Conservation (phyloP, 35 echinoderm and acorn worm genomes). For the Acanthaster planci region DNA sequence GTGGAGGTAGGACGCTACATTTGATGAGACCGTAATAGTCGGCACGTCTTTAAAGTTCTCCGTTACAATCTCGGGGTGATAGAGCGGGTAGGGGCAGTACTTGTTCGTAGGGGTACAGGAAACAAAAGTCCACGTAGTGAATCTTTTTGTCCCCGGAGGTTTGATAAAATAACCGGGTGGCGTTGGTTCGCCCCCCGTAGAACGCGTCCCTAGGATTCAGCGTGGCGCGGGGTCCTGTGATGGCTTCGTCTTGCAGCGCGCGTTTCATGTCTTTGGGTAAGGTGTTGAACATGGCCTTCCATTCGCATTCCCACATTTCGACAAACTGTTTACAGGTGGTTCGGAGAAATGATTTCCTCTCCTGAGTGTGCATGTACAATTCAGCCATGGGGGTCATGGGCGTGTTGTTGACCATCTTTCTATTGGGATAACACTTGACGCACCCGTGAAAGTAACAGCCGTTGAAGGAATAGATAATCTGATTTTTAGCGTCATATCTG, state of each 20-base stretch:
- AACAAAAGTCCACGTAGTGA: constrained; percentile 50
- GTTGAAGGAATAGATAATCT: constrained; percentile 44
- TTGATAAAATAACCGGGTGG: constrained; percentile 44
- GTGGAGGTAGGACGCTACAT: constrained; percentile 47
- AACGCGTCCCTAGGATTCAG: constrained; percentile 59
- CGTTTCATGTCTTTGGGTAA: constrained; percentile 15
- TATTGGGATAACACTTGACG: constrained; percentile 35
- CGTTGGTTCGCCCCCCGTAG: constrained; percentile 71
- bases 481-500: constrained; percentile 10
- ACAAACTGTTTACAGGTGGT: too few relatives aligned
- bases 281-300: too few relatives aligned
- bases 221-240: not conserved
- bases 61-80: constrained; percentile 43
- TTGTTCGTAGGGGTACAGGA: constrained; percentile 43
- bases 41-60: constrained; percentile 44
- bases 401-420: constrained; percentile 18
- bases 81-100: not conserved
- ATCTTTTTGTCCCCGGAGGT: constrained; percentile 40
- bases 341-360: too few relatives aligned
- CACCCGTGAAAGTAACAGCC: constrained; percentile 66
- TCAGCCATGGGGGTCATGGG: constrained; percentile 27
- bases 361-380: not conserved
- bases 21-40: constrained; percentile 66
- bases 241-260: not conserved
- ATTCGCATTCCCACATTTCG: too few relatives aligned